phyloP scores from a whole-genome alignment of 2,888 invertebrate genomes.

The Odontocerum albicorne region DNA sequence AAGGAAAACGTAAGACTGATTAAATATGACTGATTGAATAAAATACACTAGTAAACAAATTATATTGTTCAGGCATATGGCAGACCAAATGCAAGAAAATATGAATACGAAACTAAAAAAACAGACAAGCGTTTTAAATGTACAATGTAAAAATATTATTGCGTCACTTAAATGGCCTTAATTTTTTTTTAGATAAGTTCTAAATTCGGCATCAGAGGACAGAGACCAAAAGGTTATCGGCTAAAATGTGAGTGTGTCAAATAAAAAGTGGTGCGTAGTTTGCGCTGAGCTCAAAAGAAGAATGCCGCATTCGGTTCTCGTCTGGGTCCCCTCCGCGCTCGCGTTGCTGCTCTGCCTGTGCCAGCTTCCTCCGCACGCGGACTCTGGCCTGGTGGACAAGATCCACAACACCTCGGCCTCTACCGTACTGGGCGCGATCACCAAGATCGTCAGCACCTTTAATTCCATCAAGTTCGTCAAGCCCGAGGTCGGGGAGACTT shows the following conservation, averaged over 20 bases:
- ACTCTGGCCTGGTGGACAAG: background rate
- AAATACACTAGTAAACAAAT: too few relatives aligned
- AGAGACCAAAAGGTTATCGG: constrained; percentile 5
- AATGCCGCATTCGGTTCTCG: background rate
- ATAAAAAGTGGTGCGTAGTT: background rate
- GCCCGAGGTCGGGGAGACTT: background rate
- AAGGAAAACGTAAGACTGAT: too few relatives aligned
- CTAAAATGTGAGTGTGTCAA: too few relatives aligned
- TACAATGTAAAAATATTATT: too few relatives aligned
- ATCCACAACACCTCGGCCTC: background rate
- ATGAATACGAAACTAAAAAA: too few relatives aligned
- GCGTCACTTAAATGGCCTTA: too few relatives aligned
- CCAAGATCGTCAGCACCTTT: background rate
- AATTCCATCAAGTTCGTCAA: background rate
- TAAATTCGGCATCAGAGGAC: too few relatives aligned
- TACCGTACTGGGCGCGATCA: background rate
- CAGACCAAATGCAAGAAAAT: too few relatives aligned
- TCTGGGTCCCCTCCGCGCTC: background rate
- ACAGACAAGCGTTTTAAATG: too few relatives aligned
- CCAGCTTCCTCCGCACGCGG: background rate
- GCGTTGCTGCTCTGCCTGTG: background rate
- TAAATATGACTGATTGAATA: too few relatives aligned
- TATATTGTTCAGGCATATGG: too few relatives aligned
- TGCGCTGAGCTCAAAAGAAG: background rate
- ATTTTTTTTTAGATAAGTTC: too few relatives aligned